A percentile compares a stretch with the other conserved stretches of the same genome.
Conservation (phyloP, 1,140 invertebrate genomes). For the Penaeus japonicus region DNA sequence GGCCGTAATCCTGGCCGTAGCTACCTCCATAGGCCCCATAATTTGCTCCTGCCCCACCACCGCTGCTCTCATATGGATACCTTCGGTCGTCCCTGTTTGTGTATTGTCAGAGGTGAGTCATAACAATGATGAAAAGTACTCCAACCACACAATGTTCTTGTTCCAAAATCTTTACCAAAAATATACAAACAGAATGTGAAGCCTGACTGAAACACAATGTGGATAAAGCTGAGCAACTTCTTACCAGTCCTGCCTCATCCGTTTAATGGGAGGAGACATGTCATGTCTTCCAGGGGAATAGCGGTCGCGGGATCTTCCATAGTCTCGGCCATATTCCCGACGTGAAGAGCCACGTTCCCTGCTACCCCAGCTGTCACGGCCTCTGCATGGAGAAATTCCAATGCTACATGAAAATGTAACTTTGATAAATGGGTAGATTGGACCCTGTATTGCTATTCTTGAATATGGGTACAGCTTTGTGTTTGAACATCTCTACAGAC, state of each 20-base stretch:
- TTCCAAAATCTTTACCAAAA: background rate
- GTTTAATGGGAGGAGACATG: constrained; percentile 77
- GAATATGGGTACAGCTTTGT: background rate
- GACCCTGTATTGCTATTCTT: background rate
- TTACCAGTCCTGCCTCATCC: constrained; percentile 80
- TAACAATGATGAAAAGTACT: background rate
- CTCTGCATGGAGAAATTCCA: constrained; percentile 4
- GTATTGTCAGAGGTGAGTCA: background rate
- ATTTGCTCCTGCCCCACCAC: constrained; percentile 46
- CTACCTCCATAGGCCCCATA: constrained; percentile 60
- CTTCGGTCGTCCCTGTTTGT: constrained; percentile 63
- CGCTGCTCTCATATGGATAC: constrained; percentile 56
- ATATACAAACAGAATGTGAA: background rate
- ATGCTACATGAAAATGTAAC: background rate
- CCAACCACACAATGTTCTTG: background rate
- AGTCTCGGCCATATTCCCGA: constrained; percentile 77
- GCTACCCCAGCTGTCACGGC: constrained; percentile 51
- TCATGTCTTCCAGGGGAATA: constrained; percentile 80
- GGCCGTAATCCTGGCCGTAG: constrained; percentile 52
- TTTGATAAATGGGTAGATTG: background rate
- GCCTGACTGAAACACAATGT: background rate
- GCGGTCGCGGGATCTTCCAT: constrained; percentile 72
- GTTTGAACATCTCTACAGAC: background rate
- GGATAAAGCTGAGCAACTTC: constrained; percentile 29
- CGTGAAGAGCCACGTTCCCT: constrained; percentile 61